A percentile compares a stretch with the other conserved stretches of the same genome.
Conservation (phyloP, 2,113 vertebrate species). For the Ellobius talpinus region DNA sequence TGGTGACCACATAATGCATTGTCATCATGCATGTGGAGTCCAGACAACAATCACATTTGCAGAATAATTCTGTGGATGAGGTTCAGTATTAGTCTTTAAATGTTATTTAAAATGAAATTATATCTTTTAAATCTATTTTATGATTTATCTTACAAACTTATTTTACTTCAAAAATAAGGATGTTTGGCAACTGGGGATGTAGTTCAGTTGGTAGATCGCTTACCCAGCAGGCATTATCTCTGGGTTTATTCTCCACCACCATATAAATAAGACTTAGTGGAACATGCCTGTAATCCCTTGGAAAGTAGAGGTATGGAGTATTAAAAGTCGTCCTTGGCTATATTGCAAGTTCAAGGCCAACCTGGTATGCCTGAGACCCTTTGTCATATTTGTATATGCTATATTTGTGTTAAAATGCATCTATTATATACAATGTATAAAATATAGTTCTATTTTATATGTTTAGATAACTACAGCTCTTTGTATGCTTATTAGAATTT, state of each 20-base stretch:
- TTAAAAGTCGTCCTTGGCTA: neutral
- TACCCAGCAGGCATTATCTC: neutral
- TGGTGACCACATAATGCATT: neutral
- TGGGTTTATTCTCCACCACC: neutral
- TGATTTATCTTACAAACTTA: neutral
- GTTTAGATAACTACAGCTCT: neutral
- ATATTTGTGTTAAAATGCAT: neutral
- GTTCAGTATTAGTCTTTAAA: slow-evolving; percentile 1
- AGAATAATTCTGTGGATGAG: neutral
- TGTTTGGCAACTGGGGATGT: neutral
- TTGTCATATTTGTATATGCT: neutral
- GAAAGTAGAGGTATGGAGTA: neutral
- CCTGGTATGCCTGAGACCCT: neutral
- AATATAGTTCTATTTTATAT: neutral
- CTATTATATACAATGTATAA: neutral
- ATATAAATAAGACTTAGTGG: neutral
- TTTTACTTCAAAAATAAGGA: slow-evolving; percentile 11
- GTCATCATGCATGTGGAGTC: neutral
- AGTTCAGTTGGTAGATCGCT: neutral
- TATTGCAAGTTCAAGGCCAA: neutral
- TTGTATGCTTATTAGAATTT: neutral
- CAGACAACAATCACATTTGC: neutral
- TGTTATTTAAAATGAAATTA: slow-evolving; percentile 8
- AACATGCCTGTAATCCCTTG: neutral
- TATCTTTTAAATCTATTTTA: neutral